phyloP scores from a whole-genome alignment of 30 jellyfish, hydroid and myxozoan genomes.

The Calvadosia cruxmelitensis region DNA sequence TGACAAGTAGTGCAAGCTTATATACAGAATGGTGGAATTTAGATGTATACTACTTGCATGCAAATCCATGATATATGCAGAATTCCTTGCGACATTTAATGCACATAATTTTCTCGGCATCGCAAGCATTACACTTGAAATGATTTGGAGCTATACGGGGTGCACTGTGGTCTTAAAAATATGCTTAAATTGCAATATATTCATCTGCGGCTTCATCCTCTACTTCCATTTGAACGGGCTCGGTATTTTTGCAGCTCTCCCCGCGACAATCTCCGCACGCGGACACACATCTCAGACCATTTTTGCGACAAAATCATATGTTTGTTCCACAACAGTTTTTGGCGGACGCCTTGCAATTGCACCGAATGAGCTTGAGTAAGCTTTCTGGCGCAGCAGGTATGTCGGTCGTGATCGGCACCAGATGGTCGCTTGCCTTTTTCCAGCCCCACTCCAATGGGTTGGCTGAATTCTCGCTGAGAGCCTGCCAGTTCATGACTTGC shows the following conservation, averaged over 20 bases:
- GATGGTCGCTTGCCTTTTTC: constrained; percentile 3
- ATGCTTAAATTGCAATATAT: no score
- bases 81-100: no score
- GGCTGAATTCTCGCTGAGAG: neutral
- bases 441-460: constrained; percentile 11
- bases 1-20: no score
- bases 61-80: no score
- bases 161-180: no score
- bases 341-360: constrained; percentile 38
- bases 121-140: no score
- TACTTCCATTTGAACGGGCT: neutral
- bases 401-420: constrained; percentile 35
- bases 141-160: no score
- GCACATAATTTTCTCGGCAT: no score
- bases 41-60: no score
- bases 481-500: constrained; percentile 1
- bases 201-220: no score
- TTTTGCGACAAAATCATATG: constrained; percentile 26
- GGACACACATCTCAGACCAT: constrained; percentile 29
- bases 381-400: constrained; percentile 31
- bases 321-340: constrained; percentile 39
- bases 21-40: no score
- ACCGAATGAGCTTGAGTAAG: constrained; percentile 20
- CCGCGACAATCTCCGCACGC: constrained; percentile 52
- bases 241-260: constrained; percentile 25